Evolutionary conservation across 1,140 invertebrate genomes (phyloP).

Genomic region (Drosophila micromelanica): DNA sequence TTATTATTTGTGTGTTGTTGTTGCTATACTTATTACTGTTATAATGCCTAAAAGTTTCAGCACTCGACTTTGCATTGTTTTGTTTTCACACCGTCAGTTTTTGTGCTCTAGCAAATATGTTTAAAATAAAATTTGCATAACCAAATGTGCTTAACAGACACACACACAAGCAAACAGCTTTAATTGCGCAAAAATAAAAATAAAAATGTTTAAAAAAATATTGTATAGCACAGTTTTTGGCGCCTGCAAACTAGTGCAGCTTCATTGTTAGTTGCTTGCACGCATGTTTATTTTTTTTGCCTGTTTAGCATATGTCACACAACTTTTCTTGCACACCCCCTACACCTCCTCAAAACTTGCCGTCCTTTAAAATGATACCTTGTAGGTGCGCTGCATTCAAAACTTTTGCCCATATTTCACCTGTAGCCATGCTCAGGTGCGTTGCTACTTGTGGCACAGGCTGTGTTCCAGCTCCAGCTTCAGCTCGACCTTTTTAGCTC

Average conservation of each 20-base stretch:
- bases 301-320: slow-evolving; percentile 11
- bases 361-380: slow-evolving; percentile 40
- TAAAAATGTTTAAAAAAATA: slow-evolving; percentile 14
- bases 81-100: slow-evolving; percentile 35
- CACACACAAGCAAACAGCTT: slow-evolving; percentile 29
- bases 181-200: slow-evolving; percentile 41
- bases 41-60: slow-evolving; percentile 46
- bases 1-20: slow-evolving; percentile 11
- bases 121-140: slow-evolving; percentile 67
- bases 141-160: slow-evolving; percentile 69
- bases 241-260: slow-evolving; percentile 21
- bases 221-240: slow-evolving; percentile 66
- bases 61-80: slow-evolving; percentile 37
- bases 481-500: neutral
- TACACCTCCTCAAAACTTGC: neutral
- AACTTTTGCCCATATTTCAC: slow-evolving; percentile 45
- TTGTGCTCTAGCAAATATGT: slow-evolving; percentile 42
- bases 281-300: slow-evolving; percentile 21
- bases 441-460: slow-evolving; percentile 6
- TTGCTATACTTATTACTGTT: slow-evolving; percentile 49
- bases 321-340: neutral
- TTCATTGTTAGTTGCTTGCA: slow-evolving; percentile 23
- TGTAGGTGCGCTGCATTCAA: slow-evolving; percentile 36
- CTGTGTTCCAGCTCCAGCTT: slow-evolving; percentile 6
- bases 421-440: neutral